A percentile compares a stretch with the other conserved stretches of the same genome.
These are phyloP conservation scores for Mus pahari DNA, from an alignment of 2,113 vertebrate genomes.

Conservation along the genomic window DNA sequence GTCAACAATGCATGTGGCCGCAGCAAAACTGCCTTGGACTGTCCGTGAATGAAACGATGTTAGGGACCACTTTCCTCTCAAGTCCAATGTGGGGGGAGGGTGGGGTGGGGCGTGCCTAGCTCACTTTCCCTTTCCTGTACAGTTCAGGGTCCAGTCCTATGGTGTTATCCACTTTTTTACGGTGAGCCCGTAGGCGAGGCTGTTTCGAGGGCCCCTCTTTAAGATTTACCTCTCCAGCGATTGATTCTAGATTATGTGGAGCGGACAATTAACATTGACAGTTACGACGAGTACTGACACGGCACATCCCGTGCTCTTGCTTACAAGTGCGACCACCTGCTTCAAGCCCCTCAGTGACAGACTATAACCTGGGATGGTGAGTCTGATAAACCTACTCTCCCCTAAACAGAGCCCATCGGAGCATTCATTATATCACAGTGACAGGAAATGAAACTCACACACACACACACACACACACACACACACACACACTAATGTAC, in stretches of 20 bases:
- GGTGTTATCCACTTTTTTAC: too few species aligned
- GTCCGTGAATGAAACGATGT: neutral
- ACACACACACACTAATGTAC: neutral
- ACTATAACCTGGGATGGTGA: neutral
- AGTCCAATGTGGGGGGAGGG: neutral
- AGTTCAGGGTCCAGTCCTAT: too few species aligned
- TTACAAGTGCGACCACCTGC: too few species aligned
- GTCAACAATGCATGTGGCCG: neutral
- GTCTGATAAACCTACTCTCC: neutral
- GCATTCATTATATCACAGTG: neutral
- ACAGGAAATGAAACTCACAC: neutral
- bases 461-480: neutral
- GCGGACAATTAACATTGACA: neutral
- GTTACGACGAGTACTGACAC: neutral
- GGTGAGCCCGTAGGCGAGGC: neutral
- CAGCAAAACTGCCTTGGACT: neutral
- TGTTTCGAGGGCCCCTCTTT: neutral
- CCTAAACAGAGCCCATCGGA: neutral
- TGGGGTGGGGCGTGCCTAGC: neutral
- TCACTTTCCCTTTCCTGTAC: too few species aligned
- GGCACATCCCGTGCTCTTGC: neutral
- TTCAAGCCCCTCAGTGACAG: neutral
- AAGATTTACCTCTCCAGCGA: neutral
- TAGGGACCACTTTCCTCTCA: neutral
- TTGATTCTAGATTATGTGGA: neutral